Base-by-base conservation (phyloP, 2,113 vertebrate species). In the Actenoides lindsayi region DNA sequence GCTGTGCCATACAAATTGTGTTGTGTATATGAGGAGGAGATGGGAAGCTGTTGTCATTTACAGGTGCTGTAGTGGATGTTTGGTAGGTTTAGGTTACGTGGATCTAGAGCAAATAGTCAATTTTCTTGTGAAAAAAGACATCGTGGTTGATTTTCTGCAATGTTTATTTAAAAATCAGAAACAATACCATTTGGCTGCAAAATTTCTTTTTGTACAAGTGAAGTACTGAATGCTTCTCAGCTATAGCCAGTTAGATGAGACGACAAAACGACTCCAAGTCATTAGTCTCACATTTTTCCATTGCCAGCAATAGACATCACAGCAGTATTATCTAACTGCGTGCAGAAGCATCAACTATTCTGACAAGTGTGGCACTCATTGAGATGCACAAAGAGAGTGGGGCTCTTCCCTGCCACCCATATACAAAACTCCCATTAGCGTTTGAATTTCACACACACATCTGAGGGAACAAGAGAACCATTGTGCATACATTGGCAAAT, bases 151-250 rank as follows among this genome's bases (percentile, higher is more conserved):
- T 92, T 90, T 93, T 96, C 39, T 79, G 23, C 57, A 70, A 20
- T 81, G n/a, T 96, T 93, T 97, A 95, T 97, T 97, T 89, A 85
- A 94, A 96, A 97, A 96, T 11, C 27, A 74, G 62, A 70, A 87
- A 82, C 56, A 74, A 11, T 59, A 80, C 27, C 42, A 27, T 83
- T 90, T 85, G 57, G 65, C 69, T 86, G 79, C 63, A 87, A 76
- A 62, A 69, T 57, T 90, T 39, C 7, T 77, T 70, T 75, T 68
- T 93, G n/a, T 87, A 94, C 44, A 86, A 81, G 44, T 82, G 17
- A 74, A 77, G 25, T 62, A 60, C 25, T 77, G 78, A 70, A 77
- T 16, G 15, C 41, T 83, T 73, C 67, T 85, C 54, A 39, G 28
- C 54, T 77, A 30, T 0, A 81, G 57, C 63, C 60, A 59, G n/a